A percentile compares a stretch with the other conserved stretches of the same genome.
Evolutionary conservation across 1,140 invertebrate genomes (phyloP).

Genomic region (Caenorhabditis briggsae): DNA sequence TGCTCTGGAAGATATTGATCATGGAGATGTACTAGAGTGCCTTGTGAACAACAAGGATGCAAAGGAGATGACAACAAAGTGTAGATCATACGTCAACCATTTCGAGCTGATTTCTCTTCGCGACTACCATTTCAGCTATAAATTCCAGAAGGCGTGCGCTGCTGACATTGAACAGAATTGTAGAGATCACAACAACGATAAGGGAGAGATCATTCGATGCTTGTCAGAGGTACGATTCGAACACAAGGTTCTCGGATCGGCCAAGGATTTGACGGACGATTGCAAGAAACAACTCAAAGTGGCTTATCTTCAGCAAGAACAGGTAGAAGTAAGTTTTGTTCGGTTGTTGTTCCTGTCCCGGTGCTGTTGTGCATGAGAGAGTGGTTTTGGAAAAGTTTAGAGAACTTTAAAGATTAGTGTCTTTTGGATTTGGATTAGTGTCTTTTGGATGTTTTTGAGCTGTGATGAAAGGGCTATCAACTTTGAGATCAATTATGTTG

Average conservation of each 20-base stretch:
- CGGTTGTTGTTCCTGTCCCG: constrained; percentile 42
- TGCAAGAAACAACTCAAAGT: constrained; percentile 77
- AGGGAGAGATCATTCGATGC: constrained; percentile 88
- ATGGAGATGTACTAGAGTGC: constrained; percentile 89
- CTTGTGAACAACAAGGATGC: constrained; percentile 92
- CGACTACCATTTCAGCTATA: constrained; percentile 92
- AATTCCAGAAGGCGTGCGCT: constrained; percentile 94
- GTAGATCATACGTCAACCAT: constrained; percentile 92
- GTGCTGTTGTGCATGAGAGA: neutral
- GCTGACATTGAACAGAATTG: constrained; percentile 87
- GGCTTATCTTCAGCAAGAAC: constrained; percentile 78
- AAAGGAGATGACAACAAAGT: constrained; percentile 84
- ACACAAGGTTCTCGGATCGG: constrained; percentile 82
- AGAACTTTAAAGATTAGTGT: no score
- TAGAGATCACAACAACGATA: constrained; percentile 77
- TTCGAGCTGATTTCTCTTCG: constrained; percentile 87
- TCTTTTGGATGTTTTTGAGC: no score
- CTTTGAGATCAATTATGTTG: no score
- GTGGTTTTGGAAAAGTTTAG: neutral
- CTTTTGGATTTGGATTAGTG: no score
- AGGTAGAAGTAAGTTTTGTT: constrained; percentile 76
- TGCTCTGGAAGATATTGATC: constrained; percentile 83
- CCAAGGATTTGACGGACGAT: constrained; percentile 86
- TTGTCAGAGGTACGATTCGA: constrained; percentile 84
- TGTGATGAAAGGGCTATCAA: no score